These are phyloP conservation scores for Odontothrips loti DNA, from an alignment of 2,888 invertebrate species.

Conservation along the genomic window DNA sequence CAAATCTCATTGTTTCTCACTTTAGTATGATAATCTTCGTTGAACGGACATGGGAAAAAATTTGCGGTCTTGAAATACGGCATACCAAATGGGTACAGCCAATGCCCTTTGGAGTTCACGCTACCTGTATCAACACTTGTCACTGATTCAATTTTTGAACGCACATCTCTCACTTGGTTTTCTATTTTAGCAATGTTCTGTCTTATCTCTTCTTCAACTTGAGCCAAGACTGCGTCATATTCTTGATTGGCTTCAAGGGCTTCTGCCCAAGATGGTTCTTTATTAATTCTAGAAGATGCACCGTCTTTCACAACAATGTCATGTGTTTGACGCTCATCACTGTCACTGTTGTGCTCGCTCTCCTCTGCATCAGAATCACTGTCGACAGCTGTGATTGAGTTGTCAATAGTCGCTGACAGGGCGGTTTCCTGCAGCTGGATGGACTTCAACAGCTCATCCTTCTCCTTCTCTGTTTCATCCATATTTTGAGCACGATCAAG, in stretches of 20 bases:
- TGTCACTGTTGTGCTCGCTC: neutral
- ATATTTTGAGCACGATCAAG: neutral
- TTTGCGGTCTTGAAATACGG: neutral
- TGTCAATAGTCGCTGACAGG: neutral
- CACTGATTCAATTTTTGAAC: neutral
- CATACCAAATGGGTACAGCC: neutral
- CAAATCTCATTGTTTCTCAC: neutral
- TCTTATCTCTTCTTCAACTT: neutral
- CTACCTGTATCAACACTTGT: neutral
- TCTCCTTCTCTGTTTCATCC: neutral
- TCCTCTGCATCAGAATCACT: neutral
- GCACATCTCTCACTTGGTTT: neutral
- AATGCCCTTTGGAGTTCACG: neutral
- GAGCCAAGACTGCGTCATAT: neutral
- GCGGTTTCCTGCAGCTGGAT: neutral
- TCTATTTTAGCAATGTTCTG: neutral
- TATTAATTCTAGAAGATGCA: neutral
- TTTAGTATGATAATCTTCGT: neutral
- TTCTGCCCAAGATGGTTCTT: neutral
- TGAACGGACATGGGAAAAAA: neutral
- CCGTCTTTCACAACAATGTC: neutral
- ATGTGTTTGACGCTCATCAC: neutral
- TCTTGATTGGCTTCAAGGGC: constrained; percentile 6
- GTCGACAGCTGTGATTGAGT: neutral
- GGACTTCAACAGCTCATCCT: neutral